phyloP scores from a whole-genome alignment of 2,113 vertebrate genomes.

The Aythya baeri region DNA sequence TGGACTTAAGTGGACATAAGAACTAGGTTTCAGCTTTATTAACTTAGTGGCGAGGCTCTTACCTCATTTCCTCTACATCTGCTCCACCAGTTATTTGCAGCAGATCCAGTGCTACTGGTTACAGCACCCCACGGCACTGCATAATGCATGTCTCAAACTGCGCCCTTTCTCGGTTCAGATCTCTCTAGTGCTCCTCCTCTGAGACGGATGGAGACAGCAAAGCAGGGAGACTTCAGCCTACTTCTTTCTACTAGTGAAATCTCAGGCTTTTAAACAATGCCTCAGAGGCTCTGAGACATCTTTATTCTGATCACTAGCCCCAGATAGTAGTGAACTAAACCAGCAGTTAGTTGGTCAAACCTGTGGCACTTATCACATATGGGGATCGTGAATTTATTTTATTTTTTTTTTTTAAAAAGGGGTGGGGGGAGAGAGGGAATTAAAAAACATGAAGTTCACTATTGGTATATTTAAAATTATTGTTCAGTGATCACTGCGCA shows the following conservation, averaged over 20 bases:
- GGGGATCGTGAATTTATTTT: neutral
- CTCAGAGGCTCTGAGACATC: neutral
- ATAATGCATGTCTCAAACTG: neutral
- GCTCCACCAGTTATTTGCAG: neutral
- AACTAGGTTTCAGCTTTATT: neutral
- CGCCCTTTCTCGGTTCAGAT: neutral
- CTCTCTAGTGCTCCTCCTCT: neutral
- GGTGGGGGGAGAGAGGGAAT: neutral
- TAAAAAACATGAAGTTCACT: neutral
- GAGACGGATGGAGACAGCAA: neutral
- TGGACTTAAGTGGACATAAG: neutral
- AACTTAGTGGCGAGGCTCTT: neutral
- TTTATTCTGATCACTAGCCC: neutral
- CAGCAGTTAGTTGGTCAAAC: neutral
- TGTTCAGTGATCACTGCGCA: neutral
- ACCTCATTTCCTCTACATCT: neutral
- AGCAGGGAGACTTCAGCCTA: neutral
- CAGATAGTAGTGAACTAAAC: neutral
- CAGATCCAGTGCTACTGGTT: neutral
- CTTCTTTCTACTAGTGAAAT: neutral
- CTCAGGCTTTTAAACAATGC: neutral
- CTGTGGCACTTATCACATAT: neutral
- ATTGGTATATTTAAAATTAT: neutral
- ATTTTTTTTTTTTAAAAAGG: neutral
- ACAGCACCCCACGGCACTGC: neutral